Evolutionary conservation across 2,113 vertebrate species (phyloP), one percentile per base, ranked within the genome.

Genomic region (Epinephelus fuscoguttatus): DNA sequence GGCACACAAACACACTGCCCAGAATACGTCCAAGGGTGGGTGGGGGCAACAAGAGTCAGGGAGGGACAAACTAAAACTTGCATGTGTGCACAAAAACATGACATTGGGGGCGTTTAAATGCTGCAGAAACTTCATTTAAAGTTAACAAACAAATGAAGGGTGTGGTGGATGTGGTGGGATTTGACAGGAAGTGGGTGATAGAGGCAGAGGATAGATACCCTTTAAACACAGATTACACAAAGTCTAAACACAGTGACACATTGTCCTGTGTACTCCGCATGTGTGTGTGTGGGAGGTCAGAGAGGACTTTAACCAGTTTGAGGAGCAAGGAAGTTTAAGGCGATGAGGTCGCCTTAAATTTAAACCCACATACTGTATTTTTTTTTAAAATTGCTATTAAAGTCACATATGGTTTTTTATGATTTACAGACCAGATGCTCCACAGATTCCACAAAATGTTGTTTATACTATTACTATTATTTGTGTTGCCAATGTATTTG

Each of bases 71-170:
- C 30, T 76, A 19, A 27, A 47, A 75, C 25, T 59, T 4, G 4
- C 1, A 0, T 25, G 53, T 61, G 21, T 67, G 37, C 68, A 7
- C 17, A 62, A 33, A 84, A 86, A 77, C 13, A 49, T 2, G 21
- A 64, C 75, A 84, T 56, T 77, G 82, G 79, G 75, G 90, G 85
- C 53, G 81, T 67, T 72, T 84, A 83, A 81, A 85, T 84, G 70
- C 69, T 77, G 68, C 33, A 55, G 47, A 75, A 71, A 64, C 60
- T 87, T 85, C 81, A 84, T 89, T 86, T 88, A 78, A 83, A 89
- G 71, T 89, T 88, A 72, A 79, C 83, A 91, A 88, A 86, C 81
- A 87, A 78, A 77, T 79, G 63, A 73, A 86, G 90, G 85, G 72
- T 10, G 86, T 72, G 81, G 81, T 86, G 78, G 71, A 82, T 86